Base-by-base conservation (phyloP, 2,113 vertebrate genomes). In the Nycticebus coucang region DNA sequence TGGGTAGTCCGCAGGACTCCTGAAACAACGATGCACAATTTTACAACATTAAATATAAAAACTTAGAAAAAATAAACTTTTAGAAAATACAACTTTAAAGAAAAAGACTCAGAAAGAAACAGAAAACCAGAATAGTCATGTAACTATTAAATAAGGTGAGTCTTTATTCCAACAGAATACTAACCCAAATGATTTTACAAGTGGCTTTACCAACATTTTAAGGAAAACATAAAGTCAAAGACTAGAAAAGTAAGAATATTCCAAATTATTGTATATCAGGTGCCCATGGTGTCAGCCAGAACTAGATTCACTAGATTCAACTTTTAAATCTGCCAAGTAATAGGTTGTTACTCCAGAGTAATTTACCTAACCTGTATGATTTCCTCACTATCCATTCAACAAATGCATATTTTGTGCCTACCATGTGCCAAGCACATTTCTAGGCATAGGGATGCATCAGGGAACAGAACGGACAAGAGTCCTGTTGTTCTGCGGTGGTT, bases 361-460 rank as follows among this genome's bases (percentile, higher is more conserved):
- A 81, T 62, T 55, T 81, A 3, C 15, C 7, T 85, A 57, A 28
- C 8, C 15, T n/a, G 5, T 53, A 50, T 5, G 14, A 22, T 30
- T 62, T 59, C 18, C 45, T 68, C 15, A 24, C 35, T 33, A 68
- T 21, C 78, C 33, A 0, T 33, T 50, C 26, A 41, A 35, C 26
- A 68, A 33, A 9, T 81, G 37, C 18, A 53, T 68, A 35, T 83
- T 78, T 57, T 22, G 17, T 15, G 30, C 9, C 28, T 59, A 28
- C 11, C 28, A 9, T 57, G 4, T 57, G 1, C 10, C 24, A 26
- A 37, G 22, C 35, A 55, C 0, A 15, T 30, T 21, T 75, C 59
- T 57, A 7, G 10, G 0, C 41, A 35, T 41, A 4, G 37, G 2
- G 19, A 7, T 15, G 9, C 13, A 13, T 2, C 18, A 4, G 6